Evolutionary conservation across 2,797 vertebrate genomes (phyloP).

Genomic region (Enteromius thamalakanensis): DNA sequence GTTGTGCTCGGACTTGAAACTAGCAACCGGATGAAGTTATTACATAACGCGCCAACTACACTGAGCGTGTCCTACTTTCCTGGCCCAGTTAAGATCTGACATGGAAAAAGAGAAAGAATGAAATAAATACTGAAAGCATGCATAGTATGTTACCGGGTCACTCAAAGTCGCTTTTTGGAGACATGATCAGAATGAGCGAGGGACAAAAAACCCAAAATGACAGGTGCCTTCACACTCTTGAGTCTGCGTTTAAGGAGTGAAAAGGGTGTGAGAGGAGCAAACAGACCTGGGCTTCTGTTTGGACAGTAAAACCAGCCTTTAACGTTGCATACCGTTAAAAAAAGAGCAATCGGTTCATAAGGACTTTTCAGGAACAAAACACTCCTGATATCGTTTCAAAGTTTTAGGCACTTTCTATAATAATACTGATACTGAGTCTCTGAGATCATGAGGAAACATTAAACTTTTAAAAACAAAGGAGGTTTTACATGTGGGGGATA

Average conservation of each 20-base stretch:
- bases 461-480: slow-evolving; percentile 31
- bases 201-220: not conserved
- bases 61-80: slow-evolving; percentile 53
- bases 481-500: slow-evolving; percentile 23
- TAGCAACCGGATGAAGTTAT: slow-evolving; percentile 16
- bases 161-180: slow-evolving; percentile 40
- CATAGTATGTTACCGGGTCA: slow-evolving; percentile 53
- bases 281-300: slow-evolving; percentile 36
- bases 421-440: slow-evolving; percentile 60
- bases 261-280: slow-evolving; percentile 14
- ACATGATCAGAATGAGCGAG: not conserved
- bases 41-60: slow-evolving; percentile 15
- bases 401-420: slow-evolving; percentile 86
- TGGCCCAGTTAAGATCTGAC: slow-evolving; percentile 57
- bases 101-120: slow-evolving; percentile 44
- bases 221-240: slow-evolving; percentile 22
- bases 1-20: slow-evolving; percentile 30
- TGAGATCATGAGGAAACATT: slow-evolving; percentile 34
- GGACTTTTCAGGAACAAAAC: slow-evolving; percentile 52
- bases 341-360: slow-evolving; percentile 50
- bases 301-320: slow-evolving; percentile 52
- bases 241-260: slow-evolving; percentile 22
- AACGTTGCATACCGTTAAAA: slow-evolving; percentile 51
- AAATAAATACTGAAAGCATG: slow-evolving; percentile 47
- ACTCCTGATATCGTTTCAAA: slow-evolving; percentile 79